Conservation (phyloP, 2,113 vertebrate species). For the Prolemur simus region DNA sequence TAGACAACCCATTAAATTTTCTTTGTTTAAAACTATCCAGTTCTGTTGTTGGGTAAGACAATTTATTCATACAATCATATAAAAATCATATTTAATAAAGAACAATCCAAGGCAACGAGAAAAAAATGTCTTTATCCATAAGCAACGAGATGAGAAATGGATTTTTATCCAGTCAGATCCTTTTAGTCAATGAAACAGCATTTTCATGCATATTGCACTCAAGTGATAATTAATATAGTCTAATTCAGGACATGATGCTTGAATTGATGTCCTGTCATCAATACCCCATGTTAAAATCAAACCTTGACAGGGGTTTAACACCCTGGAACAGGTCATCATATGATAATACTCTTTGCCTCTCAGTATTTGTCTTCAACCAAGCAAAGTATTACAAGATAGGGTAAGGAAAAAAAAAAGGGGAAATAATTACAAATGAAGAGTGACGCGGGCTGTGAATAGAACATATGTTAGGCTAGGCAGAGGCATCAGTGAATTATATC, state of each 20-base stretch:
- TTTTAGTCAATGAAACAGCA: conserved; percentile 87
- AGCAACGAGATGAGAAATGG: conserved; percentile 88
- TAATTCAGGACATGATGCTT: conserved; percentile 89
- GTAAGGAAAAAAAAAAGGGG: conserved; percentile 81
- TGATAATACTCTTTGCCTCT: conserved; percentile 88
- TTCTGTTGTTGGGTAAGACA: conserved; percentile 79
- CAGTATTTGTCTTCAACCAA: conserved; percentile 92
- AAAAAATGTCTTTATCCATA: conserved; percentile 86
- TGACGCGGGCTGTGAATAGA: conserved; percentile 94
- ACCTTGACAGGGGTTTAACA: conserved; percentile 91
- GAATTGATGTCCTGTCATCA: conserved; percentile 91
- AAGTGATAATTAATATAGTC: conserved; percentile 90
- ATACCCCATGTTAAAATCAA: conserved; percentile 87
- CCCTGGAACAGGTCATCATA: conserved; percentile 93
- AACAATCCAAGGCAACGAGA: conserved; percentile 81
- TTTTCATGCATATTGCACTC: conserved; percentile 86
- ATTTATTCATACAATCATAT: conserved; percentile 85
- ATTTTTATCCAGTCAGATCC: conserved; percentile 88
- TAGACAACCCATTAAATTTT: conserved; percentile 81
- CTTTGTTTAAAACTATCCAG: conserved; percentile 83
- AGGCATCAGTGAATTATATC: conserved; percentile 91
- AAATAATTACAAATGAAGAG: conserved; percentile 97
- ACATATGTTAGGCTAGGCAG: conserved; percentile 94
- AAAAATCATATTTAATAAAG: conserved; percentile 89
- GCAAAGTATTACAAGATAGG: conserved; percentile 89